Base-by-base conservation (phyloP, 2,797 vertebrate species). In the Glossophaga mutica region DNA sequence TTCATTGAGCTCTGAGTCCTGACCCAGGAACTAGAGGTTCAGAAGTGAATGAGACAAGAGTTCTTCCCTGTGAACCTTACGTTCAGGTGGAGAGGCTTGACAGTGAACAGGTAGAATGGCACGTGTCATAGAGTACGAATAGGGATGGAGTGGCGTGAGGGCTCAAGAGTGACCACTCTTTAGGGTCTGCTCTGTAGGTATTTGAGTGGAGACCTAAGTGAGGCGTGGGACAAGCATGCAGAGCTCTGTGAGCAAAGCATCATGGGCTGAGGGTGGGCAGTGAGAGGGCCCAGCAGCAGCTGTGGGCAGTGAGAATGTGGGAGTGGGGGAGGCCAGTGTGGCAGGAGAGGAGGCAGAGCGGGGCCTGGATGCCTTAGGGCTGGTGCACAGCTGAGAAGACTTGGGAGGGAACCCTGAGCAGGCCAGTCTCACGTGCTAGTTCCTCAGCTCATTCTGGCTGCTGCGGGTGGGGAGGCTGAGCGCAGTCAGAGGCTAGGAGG, bases 1-100 rank as follows among this genome's bases (percentile, higher is more conserved):
- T n/a, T 59, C 32, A 1, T 0, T 2, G 52, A 73, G n/a, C 14
- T 4, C 44, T 9, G 0, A 18, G 52, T 42, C n/a, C 14, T 77
- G 7, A 16, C 50, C 24, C 37, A 24, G 26, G 39, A 57, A 8
- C 73, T 52, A 42, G 34, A 34, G 29, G 21, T 8, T 73, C 68
- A 14, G 26, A 83, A 22, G 42, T 74, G 52, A 87, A 11, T 12
- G 21, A n/a, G 82, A 52, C 32, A 14, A 10, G 24, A 15, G 29
- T 76, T 39, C 22, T 83, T 59, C 48, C 11, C 46, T 9, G 0
- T n/a, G 70, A 52, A 73, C 24, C 39, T 39, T 62, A 22, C 1
- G 5, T 52, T 46, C 78, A 18, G 79, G 29, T 26, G 15, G 44
- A 70, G 68, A 39, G 42, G 21, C 55, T 22, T 34, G 76, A 26